Conservation (phyloP, 2,888 invertebrate genomes). For the Thelaira solivaga region DNA sequence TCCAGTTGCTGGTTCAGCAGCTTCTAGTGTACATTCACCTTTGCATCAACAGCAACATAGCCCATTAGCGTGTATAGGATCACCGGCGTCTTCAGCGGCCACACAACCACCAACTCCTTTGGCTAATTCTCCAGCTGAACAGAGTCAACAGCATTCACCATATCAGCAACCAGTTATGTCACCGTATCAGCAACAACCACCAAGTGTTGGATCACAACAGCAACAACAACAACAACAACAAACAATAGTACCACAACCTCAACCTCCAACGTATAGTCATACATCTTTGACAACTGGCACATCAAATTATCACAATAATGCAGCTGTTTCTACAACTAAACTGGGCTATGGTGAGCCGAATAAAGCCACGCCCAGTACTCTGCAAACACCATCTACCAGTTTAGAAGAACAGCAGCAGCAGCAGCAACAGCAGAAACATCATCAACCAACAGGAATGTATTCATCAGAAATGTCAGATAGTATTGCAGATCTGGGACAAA, state of each 20-base stretch:
- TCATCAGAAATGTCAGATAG: conserved; percentile 35
- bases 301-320: conserved; percentile 23
- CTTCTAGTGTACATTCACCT: conserved; percentile 64
- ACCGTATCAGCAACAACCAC: conserved; percentile 76
- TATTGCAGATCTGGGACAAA: neutral
- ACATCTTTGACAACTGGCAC: conserved; percentile 51
- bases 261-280: conserved; percentile 67
- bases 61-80: conserved; percentile 70
- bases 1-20: conserved; percentile 28
- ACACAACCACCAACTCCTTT: conserved; percentile 73
- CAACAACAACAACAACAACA: conserved; percentile 58
- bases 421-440: conserved; percentile 61
- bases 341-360: conserved; percentile 68
- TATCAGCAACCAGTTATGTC: conserved; percentile 77
- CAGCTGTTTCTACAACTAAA: conserved; percentile 66
- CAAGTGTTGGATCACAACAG: conserved; percentile 56
- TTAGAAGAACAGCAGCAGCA: conserved; percentile 49
- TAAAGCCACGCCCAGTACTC: conserved; percentile 17
- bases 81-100: conserved; percentile 72
- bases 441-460: conserved; percentile 51
- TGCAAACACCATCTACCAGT: conserved; percentile 2
- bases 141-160: conserved; percentile 76
- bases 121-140: conserved; percentile 71
- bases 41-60: conserved; percentile 69
- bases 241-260: conserved; percentile 48